Evolutionary conservation across 1,140 invertebrate species (phyloP), one percentile per base, ranked within the genome.

Genomic region (Cryptotermes secundus): DNA sequence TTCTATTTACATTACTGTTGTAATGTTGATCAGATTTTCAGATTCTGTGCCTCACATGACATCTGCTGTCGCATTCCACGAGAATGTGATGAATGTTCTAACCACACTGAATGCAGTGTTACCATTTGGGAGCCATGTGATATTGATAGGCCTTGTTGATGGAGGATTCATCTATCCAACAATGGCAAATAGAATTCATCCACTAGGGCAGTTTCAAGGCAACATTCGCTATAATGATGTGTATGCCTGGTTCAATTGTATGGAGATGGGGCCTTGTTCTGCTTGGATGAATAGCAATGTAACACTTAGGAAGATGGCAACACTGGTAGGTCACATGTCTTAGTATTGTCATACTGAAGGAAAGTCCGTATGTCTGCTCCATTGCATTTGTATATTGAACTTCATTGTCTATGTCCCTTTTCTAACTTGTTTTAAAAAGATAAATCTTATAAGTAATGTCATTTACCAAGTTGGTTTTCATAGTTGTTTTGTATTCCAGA

Each of bases 251-350:
- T 89, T 91, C 80, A 89, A 89, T 79, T 92, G 91, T 85, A 87
- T 92, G 87, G 86, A 91, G 87, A 91, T 92, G n/a, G 88, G 88
- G 16, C 90, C 90, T 0, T 92, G 91, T 83, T 86, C 85, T 83
- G 91, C 90, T 3, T 92, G 91, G 91, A 88, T 92, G 89, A 91
- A 89, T 72, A 86, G 88, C 31, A 91, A 91, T 87, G 88, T 86
- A 38, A 91, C 90, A 19, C 84, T 90, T 10, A 86, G 91, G 84
- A 87, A 89, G 84, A 84, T 90, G 34, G 90, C 90, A 34, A 88
- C 89, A 42, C 83, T 86, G 85, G 88, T 88, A 82, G 22, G 31
- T 49, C 45, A 49, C 16, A 49, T 49, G 16, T 19, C 45, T 49
- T 49, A 49, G 16, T 49, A 49, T 49, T 49, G 38, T 38, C 38